These are phyloP conservation scores for Chaitophorus viminalis DNA, from an alignment of 2,888 invertebrate genomes.

Conservation along the genomic window DNA sequence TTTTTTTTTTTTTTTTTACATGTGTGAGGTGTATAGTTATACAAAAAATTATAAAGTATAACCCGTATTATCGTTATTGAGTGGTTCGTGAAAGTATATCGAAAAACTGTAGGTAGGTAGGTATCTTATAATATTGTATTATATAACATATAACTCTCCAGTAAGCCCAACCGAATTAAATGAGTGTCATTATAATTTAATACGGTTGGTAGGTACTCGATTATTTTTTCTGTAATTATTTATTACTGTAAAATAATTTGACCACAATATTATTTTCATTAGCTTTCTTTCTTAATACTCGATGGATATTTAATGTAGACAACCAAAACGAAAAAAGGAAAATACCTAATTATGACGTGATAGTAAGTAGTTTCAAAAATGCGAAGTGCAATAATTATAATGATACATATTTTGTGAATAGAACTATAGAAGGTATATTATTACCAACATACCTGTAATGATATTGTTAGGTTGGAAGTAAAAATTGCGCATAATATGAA, in stretches of 20 bases:
- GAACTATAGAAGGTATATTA: not conserved
- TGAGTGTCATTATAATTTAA: not conserved
- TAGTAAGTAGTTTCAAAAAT: not conserved
- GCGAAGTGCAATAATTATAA: not conserved
- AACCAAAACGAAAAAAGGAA: not conserved
- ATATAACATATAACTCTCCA: not conserved
- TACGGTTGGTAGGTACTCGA: not conserved
- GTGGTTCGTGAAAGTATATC: conserved; percentile 13
- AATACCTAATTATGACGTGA: not conserved
- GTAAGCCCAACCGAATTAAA: not conserved
- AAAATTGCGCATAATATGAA: not conserved
- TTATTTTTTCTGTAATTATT: not conserved
- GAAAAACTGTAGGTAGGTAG: not conserved
- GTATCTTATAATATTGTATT: not conserved
- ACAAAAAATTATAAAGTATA: too few species aligned
- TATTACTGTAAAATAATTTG: not conserved
- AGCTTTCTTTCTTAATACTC: not conserved
- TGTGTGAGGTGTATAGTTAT: too few species aligned
- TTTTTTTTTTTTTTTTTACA: too few species aligned
- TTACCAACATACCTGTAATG: not conserved
- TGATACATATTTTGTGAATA: not conserved
- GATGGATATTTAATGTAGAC: not conserved
- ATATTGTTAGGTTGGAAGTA: too few species aligned
- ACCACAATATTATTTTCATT: not conserved
- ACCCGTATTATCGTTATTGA: not conserved